Evolutionary conservation across 1,140 invertebrate species (phyloP).

Genomic region (Meloidogyne hapla): DNA sequence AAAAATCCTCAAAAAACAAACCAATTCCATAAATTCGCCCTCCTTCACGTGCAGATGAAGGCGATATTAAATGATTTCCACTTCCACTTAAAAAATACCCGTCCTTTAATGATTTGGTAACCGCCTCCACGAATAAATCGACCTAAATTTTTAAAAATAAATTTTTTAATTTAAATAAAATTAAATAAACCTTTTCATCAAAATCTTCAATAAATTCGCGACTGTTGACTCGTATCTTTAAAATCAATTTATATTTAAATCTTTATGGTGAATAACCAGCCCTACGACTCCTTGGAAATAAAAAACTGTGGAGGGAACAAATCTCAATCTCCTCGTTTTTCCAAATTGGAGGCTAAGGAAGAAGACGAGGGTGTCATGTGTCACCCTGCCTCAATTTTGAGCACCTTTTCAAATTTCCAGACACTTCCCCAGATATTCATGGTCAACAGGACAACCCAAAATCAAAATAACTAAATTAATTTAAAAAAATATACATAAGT

Average conservation of each 20-base stretch:
- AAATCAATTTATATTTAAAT: background rate
- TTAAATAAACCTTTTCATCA: slow-evolving; percentile 45
- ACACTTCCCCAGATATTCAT: too few relatives aligned
- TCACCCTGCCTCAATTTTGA: too few relatives aligned
- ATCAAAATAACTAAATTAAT: too few relatives aligned
- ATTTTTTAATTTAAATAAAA: slow-evolving; percentile 30
- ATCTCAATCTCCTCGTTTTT: too few relatives aligned
- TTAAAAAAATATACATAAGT: slow-evolving; percentile 44
- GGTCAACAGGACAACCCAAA: too few relatives aligned
- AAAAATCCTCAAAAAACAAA: background rate
- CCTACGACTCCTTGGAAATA: too few relatives aligned
- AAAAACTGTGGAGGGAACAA: too few relatives aligned
- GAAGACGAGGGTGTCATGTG: too few relatives aligned
- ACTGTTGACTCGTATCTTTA: slow-evolving; percentile 52
- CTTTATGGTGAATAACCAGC: background rate
- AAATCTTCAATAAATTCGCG: slow-evolving; percentile 45
- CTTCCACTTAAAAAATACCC: slow-evolving; percentile 37
- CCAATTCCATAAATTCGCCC: slow-evolving; percentile 44
- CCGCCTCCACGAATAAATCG: slow-evolving; percentile 11
- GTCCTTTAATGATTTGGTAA: slow-evolving; percentile 23
- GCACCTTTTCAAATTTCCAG: too few relatives aligned
- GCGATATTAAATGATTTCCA: slow-evolving; percentile 27
- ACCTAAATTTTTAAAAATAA: slow-evolving; percentile 12
- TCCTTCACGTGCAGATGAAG: slow-evolving; percentile 28
- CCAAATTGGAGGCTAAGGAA: too few relatives aligned